Evolutionary conservation across 2,888 invertebrate species (phyloP).

Genomic region (Ectobius pallidus): DNA sequence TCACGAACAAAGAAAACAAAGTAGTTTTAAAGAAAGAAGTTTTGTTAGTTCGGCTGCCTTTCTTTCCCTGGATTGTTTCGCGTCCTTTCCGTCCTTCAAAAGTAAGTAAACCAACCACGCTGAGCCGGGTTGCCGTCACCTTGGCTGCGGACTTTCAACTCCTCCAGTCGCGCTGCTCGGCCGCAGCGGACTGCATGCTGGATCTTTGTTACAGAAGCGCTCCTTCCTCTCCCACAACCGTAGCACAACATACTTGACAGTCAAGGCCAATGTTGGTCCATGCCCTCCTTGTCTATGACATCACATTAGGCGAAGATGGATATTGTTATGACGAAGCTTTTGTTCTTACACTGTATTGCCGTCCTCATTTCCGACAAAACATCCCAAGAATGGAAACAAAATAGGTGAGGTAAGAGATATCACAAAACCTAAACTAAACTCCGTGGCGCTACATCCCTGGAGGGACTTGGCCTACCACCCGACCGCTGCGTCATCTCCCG

Average conservation of each 20-base stretch:
- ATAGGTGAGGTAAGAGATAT: too few relatives aligned
- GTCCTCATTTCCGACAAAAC: too few relatives aligned
- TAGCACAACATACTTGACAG: slow-evolving; percentile 5
- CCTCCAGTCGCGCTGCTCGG: slow-evolving; percentile 2
- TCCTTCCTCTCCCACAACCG: too few relatives aligned
- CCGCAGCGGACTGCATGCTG: background rate
- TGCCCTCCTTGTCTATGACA: background rate
- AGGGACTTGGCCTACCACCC: too few relatives aligned
- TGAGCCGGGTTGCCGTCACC: slow-evolving; percentile 35
- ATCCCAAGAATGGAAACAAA: too few relatives aligned
- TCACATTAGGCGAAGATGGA: too few relatives aligned
- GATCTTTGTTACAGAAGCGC: background rate
- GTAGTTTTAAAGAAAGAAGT: too few relatives aligned
- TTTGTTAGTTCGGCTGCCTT: background rate
- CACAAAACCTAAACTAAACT: too few relatives aligned
- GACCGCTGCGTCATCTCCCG: too few relatives aligned
- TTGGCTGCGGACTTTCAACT: slow-evolving; percentile 43
- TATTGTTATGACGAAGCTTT: too few relatives aligned
- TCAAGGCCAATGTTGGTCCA: background rate
- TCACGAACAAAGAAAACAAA: background rate
- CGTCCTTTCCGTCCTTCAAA: slow-evolving; percentile 33
- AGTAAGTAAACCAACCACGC: slow-evolving; percentile 23
- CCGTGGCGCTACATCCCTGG: too few relatives aligned
- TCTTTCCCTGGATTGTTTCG: slow-evolving; percentile 5
- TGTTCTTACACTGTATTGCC: too few relatives aligned